A percentile compares a stretch with the other conserved stretches of the same genome.
Evolutionary conservation across 92 coral and sea anemone species (phyloP).

Genomic region (Bergia puertoricense): DNA sequence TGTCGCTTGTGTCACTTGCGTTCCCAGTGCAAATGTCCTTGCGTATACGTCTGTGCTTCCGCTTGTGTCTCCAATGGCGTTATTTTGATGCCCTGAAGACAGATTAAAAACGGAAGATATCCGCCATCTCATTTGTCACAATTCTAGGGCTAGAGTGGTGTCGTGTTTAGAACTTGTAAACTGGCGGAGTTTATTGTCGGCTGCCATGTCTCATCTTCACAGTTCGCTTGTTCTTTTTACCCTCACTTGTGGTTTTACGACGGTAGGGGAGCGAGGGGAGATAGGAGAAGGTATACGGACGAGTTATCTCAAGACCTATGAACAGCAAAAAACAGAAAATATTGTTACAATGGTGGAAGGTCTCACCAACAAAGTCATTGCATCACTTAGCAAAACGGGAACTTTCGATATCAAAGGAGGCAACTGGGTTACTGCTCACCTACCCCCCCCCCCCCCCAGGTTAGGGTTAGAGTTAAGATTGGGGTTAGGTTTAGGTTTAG

Average conservation of each 20-base stretch:
- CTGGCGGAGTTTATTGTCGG: not conserved
- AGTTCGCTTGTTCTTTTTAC: not conserved
- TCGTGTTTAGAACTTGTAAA: not conserved
- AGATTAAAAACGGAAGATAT: no score
- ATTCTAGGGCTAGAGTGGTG: not conserved
- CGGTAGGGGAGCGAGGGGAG: not conserved
- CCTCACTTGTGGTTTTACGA: not conserved
- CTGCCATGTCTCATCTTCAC: not conserved
- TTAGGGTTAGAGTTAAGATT: no score
- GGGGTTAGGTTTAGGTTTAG: no score
- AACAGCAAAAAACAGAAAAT: not conserved
- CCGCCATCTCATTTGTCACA: not conserved
- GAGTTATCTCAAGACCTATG: constrained; percentile 12
- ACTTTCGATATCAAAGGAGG: not conserved
- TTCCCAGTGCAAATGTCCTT: no score
- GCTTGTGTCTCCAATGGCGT: no score
- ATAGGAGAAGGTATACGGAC: constrained; percentile 21
- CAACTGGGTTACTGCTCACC: no score
- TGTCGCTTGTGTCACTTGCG: no score
- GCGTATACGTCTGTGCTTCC: no score
- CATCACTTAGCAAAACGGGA: not conserved
- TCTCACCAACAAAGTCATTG: not conserved
- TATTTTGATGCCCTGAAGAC: no score
- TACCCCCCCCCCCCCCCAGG: no score
- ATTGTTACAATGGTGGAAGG: not conserved